Base-by-base conservation (phyloP, 2,797 vertebrate species). In the Psittacula derbiana region DNA sequence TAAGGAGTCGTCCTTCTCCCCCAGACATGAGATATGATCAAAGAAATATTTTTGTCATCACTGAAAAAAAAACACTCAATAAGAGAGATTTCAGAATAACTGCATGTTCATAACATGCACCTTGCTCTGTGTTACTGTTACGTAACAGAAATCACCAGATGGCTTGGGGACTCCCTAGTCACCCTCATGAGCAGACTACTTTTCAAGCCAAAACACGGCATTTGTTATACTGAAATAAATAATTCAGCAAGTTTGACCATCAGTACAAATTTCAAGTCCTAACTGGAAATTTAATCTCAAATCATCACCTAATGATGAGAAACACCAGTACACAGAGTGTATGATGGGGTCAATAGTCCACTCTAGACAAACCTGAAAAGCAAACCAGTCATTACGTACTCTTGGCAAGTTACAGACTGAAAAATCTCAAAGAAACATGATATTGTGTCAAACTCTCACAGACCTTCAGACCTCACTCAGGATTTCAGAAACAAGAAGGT, bases 101-200 rank as follows among this genome's bases (percentile, higher is more conserved):
- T 86, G 0, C 3, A 30, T 20, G 57, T 12, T 52, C 41, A 1
- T 12, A 73, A 71, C 50, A 28, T 3, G 52, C 8, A 9, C 65
- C 47, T 74, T 70, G 49, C 47, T 80, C 52, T 53, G 33, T 60
- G 61, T 47, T 66, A 38, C 1, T 78, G 75, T 84, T 92, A 88
- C 15, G 20, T 61, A 93, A 93, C 72, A 61, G 40, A 72, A 58
- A 43, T 83, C 52, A 84, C 66, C 85, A 95, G 95, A 95, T 91
- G 88, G 94, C 81, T 71, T 12, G 8, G 46, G 81, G 66, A 65
- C 73, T 72, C 70, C 72, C 86, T 53, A 82, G 60, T 84, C 84
- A 88, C 94, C 82, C 90, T 69, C 62, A 73, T 14, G 31, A 85
- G 44, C 30, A 61, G 70, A 69, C 57, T 73, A 46, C 44, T 91